Evolutionary conservation across 2,113 vertebrate species (phyloP).

Genomic region (Corythornis cristatus): DNA sequence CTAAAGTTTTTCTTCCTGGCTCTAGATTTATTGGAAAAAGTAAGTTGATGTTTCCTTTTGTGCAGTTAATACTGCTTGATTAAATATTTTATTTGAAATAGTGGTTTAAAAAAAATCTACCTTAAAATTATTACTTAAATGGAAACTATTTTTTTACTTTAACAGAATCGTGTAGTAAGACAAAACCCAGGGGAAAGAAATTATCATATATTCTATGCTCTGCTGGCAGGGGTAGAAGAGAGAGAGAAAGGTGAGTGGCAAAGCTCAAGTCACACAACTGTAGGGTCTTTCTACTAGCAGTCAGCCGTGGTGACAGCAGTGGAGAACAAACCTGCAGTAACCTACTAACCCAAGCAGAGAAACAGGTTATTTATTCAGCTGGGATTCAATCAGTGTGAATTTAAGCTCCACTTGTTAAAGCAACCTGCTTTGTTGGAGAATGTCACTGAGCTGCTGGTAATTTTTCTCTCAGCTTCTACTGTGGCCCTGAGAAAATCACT

Average conservation of each 20-base stretch:
- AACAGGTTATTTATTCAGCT: not conserved
- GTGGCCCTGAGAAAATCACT: not conserved
- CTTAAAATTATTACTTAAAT: not conserved
- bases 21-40: conserved; percentile 92
- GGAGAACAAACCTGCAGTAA: not conserved
- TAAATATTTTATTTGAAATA: not conserved
- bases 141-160: conserved; percentile 34
- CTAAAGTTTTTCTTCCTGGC: conserved; percentile 56
- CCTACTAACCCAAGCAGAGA: not conserved
- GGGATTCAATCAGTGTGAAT: not conserved
- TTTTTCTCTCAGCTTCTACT: not conserved
- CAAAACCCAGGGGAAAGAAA: conserved; percentile 97
- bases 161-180: conserved; percentile 95
- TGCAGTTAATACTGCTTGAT: not conserved
- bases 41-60: conserved; percentile 62
- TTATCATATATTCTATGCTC: conserved; percentile 98
- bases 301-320: not conserved
- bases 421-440: not conserved
- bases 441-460: not conserved
- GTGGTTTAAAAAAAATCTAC: not conserved
- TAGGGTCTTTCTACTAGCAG: not conserved
- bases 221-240: conserved; percentile 88
- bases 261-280: not conserved
- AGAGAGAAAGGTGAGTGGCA: conserved; percentile 85
- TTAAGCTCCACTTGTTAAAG: not conserved